Percentiles rank a stretch among this genome's conserved stretches.
These are phyloP conservation scores for Galbula dea DNA, from an alignment of 2,113 vertebrate genomes.

Conservation along the genomic window DNA sequence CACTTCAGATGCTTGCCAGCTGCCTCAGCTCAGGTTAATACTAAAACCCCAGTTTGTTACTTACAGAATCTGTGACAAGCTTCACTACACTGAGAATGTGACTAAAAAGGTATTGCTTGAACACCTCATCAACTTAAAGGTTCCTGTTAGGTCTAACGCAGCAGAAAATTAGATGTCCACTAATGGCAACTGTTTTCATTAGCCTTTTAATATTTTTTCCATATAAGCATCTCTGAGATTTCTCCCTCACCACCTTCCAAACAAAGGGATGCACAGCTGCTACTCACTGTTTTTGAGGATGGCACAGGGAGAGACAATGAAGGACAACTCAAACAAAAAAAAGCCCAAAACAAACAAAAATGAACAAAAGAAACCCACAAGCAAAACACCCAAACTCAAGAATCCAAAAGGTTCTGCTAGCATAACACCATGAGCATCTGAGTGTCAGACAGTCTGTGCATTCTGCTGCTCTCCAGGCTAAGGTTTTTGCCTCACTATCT, in stretches of 20 bases:
- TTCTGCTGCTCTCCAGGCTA: background rate
- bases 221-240: background rate
- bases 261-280: background rate
- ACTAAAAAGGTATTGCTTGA: background rate
- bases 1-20: background rate
- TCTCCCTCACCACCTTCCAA: background rate
- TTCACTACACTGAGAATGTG: background rate
- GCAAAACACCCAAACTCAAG: background rate
- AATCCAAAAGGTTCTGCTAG: background rate
- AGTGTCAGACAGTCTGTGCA: background rate
- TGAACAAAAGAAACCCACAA: background rate
- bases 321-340: background rate
- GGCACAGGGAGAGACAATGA: background rate
- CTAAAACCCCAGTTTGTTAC: background rate
- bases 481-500: background rate
- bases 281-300: background rate
- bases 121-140: background rate
- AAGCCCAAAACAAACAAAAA: too few species aligned
- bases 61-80: background rate
- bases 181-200: background rate
- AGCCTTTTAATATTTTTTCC: background rate
- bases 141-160: background rate
- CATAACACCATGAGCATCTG: background rate
- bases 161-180: background rate
- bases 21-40: background rate